Conservation (phyloP, 2,888 invertebrate species). For the Hololepta plana region DNA sequence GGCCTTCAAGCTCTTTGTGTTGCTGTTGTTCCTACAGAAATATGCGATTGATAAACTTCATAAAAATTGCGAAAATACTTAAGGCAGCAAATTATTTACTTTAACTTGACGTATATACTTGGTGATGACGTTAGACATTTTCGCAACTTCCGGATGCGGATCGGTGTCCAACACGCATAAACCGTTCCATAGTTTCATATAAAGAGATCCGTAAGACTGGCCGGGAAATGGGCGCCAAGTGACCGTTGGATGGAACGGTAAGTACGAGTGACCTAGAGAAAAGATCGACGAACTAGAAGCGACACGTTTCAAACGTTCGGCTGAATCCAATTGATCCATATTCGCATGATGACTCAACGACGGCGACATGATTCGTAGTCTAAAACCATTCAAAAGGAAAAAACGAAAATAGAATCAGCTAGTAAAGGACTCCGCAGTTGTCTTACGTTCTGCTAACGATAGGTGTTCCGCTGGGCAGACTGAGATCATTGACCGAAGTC, state of each 20-base stretch:
- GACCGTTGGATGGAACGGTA: slow-evolving; percentile 15
- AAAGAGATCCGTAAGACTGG: slow-evolving; percentile 52
- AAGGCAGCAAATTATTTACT: slow-evolving; percentile 23
- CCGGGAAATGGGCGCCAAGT: slow-evolving; percentile 31
- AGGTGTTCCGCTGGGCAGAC: slow-evolving; percentile 5
- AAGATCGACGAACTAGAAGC: slow-evolving; percentile 54
- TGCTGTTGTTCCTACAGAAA: slow-evolving; percentile 4
- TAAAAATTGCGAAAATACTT: slow-evolving; percentile 4
- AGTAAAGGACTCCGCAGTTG: no score
- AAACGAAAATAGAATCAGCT: no score
- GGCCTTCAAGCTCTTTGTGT: slow-evolving; percentile 8
- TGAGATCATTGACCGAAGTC: no score
- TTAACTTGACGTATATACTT: slow-evolving; percentile 51
- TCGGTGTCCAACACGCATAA: slow-evolving; percentile 64
- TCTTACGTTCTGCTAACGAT: no score
- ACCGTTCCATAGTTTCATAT: slow-evolving; percentile 78
- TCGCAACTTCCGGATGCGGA: slow-evolving; percentile 70
- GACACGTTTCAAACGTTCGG: slow-evolving; percentile 35
- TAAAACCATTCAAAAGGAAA: no score
- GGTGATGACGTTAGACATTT: slow-evolving; percentile 62
- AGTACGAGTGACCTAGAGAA: slow-evolving; percentile 27
- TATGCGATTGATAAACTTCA: background rate
- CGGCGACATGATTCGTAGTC: slow-evolving; percentile 12
- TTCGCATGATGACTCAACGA: slow-evolving; percentile 9
- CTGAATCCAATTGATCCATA: slow-evolving; percentile 10